Base-by-base conservation (phyloP, 2,113 vertebrate species). In the Orthonyx spaldingii region DNA sequence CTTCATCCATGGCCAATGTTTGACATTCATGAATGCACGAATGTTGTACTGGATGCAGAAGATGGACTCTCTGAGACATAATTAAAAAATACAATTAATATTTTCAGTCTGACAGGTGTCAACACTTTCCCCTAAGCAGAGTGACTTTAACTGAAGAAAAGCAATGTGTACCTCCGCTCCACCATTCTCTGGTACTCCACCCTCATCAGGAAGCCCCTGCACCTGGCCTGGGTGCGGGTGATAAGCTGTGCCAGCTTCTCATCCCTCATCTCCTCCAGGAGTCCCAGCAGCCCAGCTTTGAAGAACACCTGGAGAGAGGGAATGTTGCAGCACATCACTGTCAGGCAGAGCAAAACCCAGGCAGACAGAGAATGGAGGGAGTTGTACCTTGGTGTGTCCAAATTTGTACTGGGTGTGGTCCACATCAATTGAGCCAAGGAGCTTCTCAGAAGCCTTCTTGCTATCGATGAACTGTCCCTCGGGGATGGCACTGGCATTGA, bases 191-290 rank as follows among this genome's bases (percentile, higher is more conserved):
- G 65, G 44, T 68, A 68, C 33, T 68, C 65, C 65, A 68, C 65
- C 7, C 65, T 68, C 65, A 68, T 68, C 44, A 66, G 33, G 64
- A 2, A 66, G 1, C 65, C 65, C 30, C 65, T 49, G 44, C 65
- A 68, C 65, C 12, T 13, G 44, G 65, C 65, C 24, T 68, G 65
- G 33, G 65, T 68, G 44, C 65, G 65, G 17, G 65, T 68, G 65
- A 68, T 68, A 24, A 68, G 65, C 65, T 68, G 65, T 35, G 65
- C 65, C 65, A 68, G 44, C 46, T 68, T 68, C 52, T 99, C 99
- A 96, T 99, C 97, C 85, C 99, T 97, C 99, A 99, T 98, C 97
- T 99, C 99, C 87, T 99, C 99, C 70, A 99, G 97, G 11, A 94
- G 87, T 68, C 99, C 99, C 95, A 99, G 87, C 66, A 99, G 97